Evolutionary conservation across 2,113 vertebrate genomes (phyloP).

Genomic region (Rhombomys opimus): DNA sequence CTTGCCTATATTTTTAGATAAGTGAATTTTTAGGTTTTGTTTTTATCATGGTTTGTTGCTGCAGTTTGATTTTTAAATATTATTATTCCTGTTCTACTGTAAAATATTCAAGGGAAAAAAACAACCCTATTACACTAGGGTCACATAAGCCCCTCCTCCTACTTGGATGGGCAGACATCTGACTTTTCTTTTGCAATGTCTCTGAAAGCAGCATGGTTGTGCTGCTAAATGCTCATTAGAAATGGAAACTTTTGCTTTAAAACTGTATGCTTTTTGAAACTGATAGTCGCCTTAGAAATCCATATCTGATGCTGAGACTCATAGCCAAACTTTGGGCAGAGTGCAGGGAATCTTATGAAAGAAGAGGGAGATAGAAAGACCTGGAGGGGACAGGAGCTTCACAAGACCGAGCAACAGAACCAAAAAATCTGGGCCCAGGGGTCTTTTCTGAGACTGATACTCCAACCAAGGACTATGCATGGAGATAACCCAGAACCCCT

Average conservation of each 20-base stretch:
- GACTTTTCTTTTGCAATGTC: constrained; percentile 17
- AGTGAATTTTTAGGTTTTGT: constrained; percentile 57
- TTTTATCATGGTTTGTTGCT: constrained; percentile 32
- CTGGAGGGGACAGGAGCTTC: too few species aligned
- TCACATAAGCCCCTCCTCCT: background rate
- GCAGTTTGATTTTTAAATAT: constrained; percentile 50
- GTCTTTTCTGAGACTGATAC: too few species aligned
- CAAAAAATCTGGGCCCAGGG: too few species aligned
- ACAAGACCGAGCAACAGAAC: too few species aligned
- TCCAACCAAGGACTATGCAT: too few species aligned
- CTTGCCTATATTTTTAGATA: constrained; percentile 39
- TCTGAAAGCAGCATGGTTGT: constrained; percentile 1
- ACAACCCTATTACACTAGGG: background rate
- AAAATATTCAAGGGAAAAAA: constrained; percentile 44
- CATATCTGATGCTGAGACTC: background rate
- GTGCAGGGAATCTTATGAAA: too few species aligned
- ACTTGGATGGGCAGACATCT: background rate
- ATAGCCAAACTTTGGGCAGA: too few species aligned
- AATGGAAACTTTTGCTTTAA: background rate
- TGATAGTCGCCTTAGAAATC: background rate
- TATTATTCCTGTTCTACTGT: constrained; percentile 23
- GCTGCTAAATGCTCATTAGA: background rate
- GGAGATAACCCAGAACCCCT: too few species aligned
- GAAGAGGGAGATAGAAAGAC: too few species aligned
- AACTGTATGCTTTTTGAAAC: background rate